A percentile compares a stretch with the other conserved stretches of the same genome.
These are phyloP conservation scores for Nyleta sp. DNA, from an alignment of 2,888 invertebrate genomes.

Conservation along the genomic window DNA sequence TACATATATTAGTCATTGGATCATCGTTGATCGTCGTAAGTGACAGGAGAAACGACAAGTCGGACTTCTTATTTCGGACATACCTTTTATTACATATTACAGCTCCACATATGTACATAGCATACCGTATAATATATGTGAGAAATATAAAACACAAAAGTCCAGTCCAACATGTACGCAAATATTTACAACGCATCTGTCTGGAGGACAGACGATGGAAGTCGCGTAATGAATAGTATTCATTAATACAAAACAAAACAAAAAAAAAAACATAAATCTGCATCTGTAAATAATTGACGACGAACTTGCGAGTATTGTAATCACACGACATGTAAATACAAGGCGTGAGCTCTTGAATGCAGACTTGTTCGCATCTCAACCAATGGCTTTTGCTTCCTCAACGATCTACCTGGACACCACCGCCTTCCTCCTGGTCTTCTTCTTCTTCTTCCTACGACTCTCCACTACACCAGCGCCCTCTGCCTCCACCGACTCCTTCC, in stretches of 20 bases:
- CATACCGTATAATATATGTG: conserved; percentile 24
- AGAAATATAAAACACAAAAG: conserved; percentile 1
- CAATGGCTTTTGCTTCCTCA: background rate
- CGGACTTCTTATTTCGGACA: conserved; percentile 1
- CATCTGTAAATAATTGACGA: conserved; percentile 52
- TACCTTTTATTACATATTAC: conserved; percentile 36
- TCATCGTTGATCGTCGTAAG: background rate
- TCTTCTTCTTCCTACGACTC: conserved; percentile 5
- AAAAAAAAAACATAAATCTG: background rate
- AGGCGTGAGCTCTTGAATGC: conserved; percentile 37
- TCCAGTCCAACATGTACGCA: background rate
- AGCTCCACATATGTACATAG: conserved; percentile 49
- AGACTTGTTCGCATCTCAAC: conserved; percentile 23
- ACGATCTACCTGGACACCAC: background rate
- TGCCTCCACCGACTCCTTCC: too few species aligned
- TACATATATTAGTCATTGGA: too few species aligned
- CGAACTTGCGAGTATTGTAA: conserved; percentile 44
- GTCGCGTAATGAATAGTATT: background rate
- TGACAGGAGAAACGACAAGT: background rate
- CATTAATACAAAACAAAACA: background rate
- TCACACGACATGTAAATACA: conserved; percentile 56
- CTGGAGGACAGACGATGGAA: too few species aligned
- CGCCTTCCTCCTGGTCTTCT: conserved; percentile 2
- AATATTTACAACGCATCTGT: conserved; percentile 38
- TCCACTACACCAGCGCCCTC: too few species aligned